Base-by-base conservation (phyloP, 2,797 vertebrate genomes). In the Myoxocephalus aenaeus region DNA sequence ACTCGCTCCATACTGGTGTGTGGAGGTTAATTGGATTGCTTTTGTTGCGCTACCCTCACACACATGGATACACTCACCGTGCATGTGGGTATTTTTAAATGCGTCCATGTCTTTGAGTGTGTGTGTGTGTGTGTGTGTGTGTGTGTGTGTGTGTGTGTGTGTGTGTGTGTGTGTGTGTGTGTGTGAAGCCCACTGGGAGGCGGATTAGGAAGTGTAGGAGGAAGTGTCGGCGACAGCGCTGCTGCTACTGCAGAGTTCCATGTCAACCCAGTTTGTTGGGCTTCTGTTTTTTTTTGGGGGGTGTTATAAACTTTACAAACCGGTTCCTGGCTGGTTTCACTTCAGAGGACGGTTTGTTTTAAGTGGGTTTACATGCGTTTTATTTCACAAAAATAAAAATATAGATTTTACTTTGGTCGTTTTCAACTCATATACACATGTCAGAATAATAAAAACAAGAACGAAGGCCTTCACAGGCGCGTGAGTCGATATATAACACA, bases 1-100 rank as follows among this genome's bases (percentile, higher is more conserved):
- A 9, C 73, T 67, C 14, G 1, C 44, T 84, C 56, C 80, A 66
- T 59, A 61, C 76, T 81, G 71, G 56, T 59, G 56, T 63, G 65
- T 53, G 29, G 42, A 66, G 75, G 82, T 77, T 89, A 77, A 88
- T 86, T 87, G 69, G 76, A 75, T 84, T 76, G 84, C 71, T 86
- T 79, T 85, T 74, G 81, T 82, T 76, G 11, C 59, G 25, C 25
- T 51, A 85, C 86, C 83, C 13, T 5, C 61, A 61, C 67, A 62
- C 64, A 36, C 61, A 64, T 32, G 29, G 7, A 56, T 54, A 65
- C 61, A 20, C 58, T 40, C 57, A 27, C 1, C 18, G 48, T 15
- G 8, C 17, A 8, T 58, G 62, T 68, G 42, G 57, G 61, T 69
- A 59, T 76, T 81, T 25, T 11, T 6, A n/a, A 50, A 32, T 32